Evolutionary conservation across 2,113 vertebrate genomes (phyloP), one percentile per base, ranked within the genome.

Genomic region (Heliornis fulica): DNA sequence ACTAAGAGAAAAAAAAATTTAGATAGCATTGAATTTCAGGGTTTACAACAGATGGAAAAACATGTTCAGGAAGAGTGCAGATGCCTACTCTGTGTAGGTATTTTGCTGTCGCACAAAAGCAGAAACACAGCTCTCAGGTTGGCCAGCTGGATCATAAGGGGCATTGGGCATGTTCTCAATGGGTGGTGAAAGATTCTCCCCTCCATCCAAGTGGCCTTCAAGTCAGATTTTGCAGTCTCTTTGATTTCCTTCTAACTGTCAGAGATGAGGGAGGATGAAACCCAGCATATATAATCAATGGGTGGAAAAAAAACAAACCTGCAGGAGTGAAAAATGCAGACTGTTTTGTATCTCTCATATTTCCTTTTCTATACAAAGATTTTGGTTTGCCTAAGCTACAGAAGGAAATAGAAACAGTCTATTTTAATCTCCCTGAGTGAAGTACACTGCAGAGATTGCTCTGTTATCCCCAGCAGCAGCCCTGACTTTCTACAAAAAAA

Each of bases 351-450:
- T 64, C 18, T 53, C 51, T 89, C 48, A 8, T 31, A 68, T 72
- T 93, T 89, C 69, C 78, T 94, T 84, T 96, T 41, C 88, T 87
- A 61, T 45, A 90, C 64, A 94, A 86, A 91, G 74, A 68, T 43
- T 94, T 93, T 70, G 46, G 61, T 94, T 93, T 97, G 87, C 64
- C 45, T 90, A 86, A 70, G 74, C 91, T 96, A 76, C 50, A 94
- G 82, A 91, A 89, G 45, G 93, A 94, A 96, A 94, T 61, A 95
- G 78, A 95, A 90, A 81, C 68, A 78, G 85, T 65, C 93, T 96
- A 95, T 95, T 97, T 97, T 94, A 94, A 94, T 96, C 93, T 90
- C 87, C 36, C 63, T 34, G 64, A 94, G 87, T 2, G 7, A 93
- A 91, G 68, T 94, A 65, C 9, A 2, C 92, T 91, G 92, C 88